Evolutionary conservation across 1,140 invertebrate genomes (phyloP), one percentile per base, ranked within the genome.

Genomic region (Pissodes strobi): DNA sequence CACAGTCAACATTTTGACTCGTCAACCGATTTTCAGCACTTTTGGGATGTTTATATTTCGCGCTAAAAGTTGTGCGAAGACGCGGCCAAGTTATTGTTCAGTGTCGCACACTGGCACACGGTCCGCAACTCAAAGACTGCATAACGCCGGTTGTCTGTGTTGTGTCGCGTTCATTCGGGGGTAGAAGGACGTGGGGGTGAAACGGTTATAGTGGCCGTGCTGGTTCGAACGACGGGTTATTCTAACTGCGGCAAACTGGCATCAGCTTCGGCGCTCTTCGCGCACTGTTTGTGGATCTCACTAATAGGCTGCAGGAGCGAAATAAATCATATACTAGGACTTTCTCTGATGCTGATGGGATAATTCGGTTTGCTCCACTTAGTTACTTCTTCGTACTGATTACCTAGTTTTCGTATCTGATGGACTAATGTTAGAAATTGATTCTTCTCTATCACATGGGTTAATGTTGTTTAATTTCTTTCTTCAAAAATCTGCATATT

Each of bases 91-190:
- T 52, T 37, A 57, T 37, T 55, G 53, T 55, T 55, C 39, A 51
- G 38, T 63, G 66, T 55, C 61, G 52, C 49, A 69, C 67, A 60
- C 73, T 75, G 70, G 69, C 73, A 70, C 75, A 67, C 67, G 72
- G 72, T 66, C 67, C 71, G 74, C 70, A 70, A 69, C 72, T 73
- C 71, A 70, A 74, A 70, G 74, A 76, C 74, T 75, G 73, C 64
- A 69, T 65, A 64, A 66, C 71, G 72, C 72, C 72, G 69, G 68
- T 60, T 70, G 62, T 59, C 59, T 69, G 71, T 69, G 57, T 74
- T 74, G 73, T 76, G 71, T 66, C 69, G 69, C 70, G 68, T 65
- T 58, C 48, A 34, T 43, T 58, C 61, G 52, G 70, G 73, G 71
- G 73, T 64, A 66, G 69, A 52, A 68, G 66, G 68, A 66, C 61